Percentiles rank a stretch among this genome's conserved stretches.
Conservation (phyloP, 2,888 invertebrate genomes). For the Agrochola lychnidis region DNA sequence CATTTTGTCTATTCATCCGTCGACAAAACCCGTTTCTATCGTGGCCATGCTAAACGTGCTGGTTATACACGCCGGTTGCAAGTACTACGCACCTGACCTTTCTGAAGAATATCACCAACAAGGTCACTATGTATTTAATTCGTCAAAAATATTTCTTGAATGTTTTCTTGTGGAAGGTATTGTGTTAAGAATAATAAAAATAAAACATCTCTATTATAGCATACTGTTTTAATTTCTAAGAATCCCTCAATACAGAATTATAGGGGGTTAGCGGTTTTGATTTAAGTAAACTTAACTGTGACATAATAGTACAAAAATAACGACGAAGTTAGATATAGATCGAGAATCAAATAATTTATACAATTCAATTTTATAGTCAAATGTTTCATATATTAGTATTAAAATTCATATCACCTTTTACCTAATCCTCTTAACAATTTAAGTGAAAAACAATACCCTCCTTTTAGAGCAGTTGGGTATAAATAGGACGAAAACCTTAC, state of each 20-base stretch:
- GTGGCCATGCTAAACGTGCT: too few species aligned
- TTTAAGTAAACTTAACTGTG: conserved; percentile 88
- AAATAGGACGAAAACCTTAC: conserved; percentile 59
- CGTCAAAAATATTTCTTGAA: not conserved
- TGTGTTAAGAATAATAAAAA: conserved; percentile 68
- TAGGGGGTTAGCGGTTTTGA: conserved; percentile 89
- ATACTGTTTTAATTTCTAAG: conserved; percentile 91
- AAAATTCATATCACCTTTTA: conserved; percentile 59
- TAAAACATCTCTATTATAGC: conserved; percentile 87
- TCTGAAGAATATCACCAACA: too few species aligned
- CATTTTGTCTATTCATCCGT: too few species aligned
- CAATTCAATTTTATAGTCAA: conserved; percentile 51
- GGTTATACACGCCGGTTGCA: too few species aligned
- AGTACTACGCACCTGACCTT: too few species aligned
- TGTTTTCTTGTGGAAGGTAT: not conserved
- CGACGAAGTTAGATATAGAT: conserved; percentile 73
- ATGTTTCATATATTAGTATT: conserved; percentile 66
- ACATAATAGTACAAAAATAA: conserved; percentile 89
- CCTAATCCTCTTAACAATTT: conserved; percentile 66
- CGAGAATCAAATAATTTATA: conserved; percentile 74
- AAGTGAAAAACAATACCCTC: conserved; percentile 60
- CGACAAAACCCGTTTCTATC: too few species aligned
- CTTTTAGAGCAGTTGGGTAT: conserved; percentile 17
- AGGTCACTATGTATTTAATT: not conserved
- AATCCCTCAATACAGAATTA: conserved; percentile 90